Base-by-base conservation (phyloP, 2,888 invertebrate species). In the Aphidoletes aphidimyza region DNA sequence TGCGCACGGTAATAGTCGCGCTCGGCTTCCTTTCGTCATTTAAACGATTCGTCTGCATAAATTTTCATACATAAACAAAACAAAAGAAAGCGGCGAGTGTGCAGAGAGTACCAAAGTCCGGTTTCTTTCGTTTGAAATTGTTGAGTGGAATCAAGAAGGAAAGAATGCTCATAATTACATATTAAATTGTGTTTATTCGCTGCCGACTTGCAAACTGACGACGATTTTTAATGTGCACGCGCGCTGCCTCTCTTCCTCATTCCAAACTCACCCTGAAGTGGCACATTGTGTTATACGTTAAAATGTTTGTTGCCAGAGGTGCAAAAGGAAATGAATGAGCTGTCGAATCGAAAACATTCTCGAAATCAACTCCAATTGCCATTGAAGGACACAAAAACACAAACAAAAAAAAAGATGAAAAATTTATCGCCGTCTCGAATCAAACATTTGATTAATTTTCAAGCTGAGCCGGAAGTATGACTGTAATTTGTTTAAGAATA, bases 381-480 rank as follows among this genome's bases (percentile, higher is more conserved):
- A 78, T 78, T 17, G 78, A 78, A 59, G n/a, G n/a, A n/a, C n/a
- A n/a, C n/a, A n/a, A n/a, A n/a, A n/a, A n/a, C n/a, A n/a, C n/a
- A n/a, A n/a, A n/a, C n/a, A n/a, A n/a, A 54, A 22, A 54, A 26
- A 54, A 47, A 54, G 54, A 54, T 54, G 54, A 54, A 54, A 26
- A 54, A 54, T 54, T 22, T 26, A n/a, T 30, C 69, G 5, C 69
- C 3, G 11, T 3, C 2, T 14, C 17, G 34, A 1, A 39, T n/a
- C 34, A 17, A 54, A 39, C 49, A 47, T 81, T 78, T 84, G 81
- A 84, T 84, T 84, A 84, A 84, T 84, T 81, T 81, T 84, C 84
- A 34, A 34, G 30, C 84, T 69, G 78, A 84, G 59, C 22, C 84
- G 84, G 84, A 84, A 81, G 84, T 84, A 36, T n/a, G 47, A 47